phyloP scores from a whole-genome alignment of 2,797 vertebrate genomes.

The Hoplostethus mediterraneus region DNA sequence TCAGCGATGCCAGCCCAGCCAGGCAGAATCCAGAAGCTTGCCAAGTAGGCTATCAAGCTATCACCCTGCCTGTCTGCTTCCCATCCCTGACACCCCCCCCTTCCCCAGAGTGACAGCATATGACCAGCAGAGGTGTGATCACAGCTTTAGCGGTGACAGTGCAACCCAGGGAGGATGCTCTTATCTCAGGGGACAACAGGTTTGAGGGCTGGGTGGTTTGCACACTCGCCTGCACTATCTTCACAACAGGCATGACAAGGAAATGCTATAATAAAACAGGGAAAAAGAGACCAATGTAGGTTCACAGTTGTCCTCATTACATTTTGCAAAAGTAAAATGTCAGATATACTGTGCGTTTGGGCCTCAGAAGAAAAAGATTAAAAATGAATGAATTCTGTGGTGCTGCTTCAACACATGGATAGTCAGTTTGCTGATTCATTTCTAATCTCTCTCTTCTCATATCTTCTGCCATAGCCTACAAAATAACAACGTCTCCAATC shows the following conservation, averaged over 20 bases:
- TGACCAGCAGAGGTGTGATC: neutral
- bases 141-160: neutral
- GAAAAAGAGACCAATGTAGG: no score
- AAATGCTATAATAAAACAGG: no score
- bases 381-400: no score
- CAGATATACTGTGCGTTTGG: no score
- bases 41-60: neutral
- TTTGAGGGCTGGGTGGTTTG: neutral
- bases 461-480: slow-evolving; percentile 5
- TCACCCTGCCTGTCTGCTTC: slow-evolving; percentile 9
- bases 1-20: slow-evolving; percentile 13
- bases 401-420: no score
- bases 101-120: neutral
- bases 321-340: no score
- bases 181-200: neutral
- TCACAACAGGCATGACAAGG: no score
- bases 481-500: slow-evolving; percentile 16
- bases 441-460: neutral
- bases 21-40: slow-evolving; percentile 11
- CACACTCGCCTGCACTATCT: no score
- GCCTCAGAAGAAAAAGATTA: no score
- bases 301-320: no score
- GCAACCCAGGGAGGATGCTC: neutral
- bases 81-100: no score
- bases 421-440: neutral